These are phyloP conservation scores for Acipenser ruthenus DNA, from an alignment of 2,797 vertebrate genomes.

Conservation along the genomic window DNA sequence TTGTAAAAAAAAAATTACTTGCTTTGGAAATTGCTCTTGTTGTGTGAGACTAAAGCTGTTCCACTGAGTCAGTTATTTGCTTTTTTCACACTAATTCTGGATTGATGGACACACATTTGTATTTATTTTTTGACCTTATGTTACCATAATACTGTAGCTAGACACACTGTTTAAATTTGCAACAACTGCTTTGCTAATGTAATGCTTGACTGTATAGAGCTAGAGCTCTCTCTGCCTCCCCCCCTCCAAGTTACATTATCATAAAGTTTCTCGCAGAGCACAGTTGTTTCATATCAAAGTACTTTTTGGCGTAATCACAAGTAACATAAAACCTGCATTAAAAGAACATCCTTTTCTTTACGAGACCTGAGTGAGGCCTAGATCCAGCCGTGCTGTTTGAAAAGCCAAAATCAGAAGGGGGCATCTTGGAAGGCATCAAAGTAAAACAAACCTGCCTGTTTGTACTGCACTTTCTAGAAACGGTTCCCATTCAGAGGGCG, in stretches of 20 bases:
- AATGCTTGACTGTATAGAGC: neutral
- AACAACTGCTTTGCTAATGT: constrained; percentile 11
- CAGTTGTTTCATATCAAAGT: neutral
- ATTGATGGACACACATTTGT: no score
- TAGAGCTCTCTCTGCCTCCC: neutral
- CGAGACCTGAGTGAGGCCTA: neutral
- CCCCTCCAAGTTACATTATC: neutral
- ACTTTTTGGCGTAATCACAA: neutral
- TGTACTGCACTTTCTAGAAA: no score
- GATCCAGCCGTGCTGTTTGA: neutral
- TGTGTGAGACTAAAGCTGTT: no score
- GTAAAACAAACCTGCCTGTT: no score
- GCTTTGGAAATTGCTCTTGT: no score
- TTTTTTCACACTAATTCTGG: no score
- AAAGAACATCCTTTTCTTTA: constrained; percentile 1
- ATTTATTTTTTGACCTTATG: neutral
- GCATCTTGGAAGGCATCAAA: no score
- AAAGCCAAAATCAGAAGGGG: neutral
- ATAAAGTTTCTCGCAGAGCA: neutral
- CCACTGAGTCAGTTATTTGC: no score
- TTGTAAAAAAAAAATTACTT: no score
- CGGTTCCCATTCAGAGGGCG: no score
- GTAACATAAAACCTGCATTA: neutral
- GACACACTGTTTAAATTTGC: constrained; percentile 11
- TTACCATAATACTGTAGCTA: constrained; percentile 20